Base-by-base conservation (phyloP, 2,113 vertebrate species). In the Myotis lucifugus region DNA sequence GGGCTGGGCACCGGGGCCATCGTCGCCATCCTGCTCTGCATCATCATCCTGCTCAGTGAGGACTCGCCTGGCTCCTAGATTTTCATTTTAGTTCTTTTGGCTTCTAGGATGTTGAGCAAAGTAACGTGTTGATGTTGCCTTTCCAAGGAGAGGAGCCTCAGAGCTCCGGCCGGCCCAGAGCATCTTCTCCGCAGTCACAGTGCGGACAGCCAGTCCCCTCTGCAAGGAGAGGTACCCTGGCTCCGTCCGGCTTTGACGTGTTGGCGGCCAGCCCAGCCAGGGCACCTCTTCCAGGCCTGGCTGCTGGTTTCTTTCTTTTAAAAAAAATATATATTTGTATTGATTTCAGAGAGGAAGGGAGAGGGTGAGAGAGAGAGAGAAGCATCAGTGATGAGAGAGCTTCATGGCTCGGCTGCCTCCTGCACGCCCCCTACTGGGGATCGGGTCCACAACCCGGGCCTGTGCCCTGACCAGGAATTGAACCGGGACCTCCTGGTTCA, bases 41-140 rank as follows among this genome's bases (percentile, higher is more conserved):
- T 99, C 98, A 99, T 99, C 98, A 99, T 99, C 97, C 98, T 99
- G 96, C 99, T 99, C 90, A 99, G 99, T 99, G 97, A 99, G 99
- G 99, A 96, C 14, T 0, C 0, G 42, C 0, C 0, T 2, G 40
- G 13, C 9, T 18, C 48, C 6, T 21, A 2, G 14, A 2, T 40
- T 25, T 8, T 11, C 46, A 2, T 9, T 46, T n/a, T 69, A 42
- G 19, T 13, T 32, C n/a, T 23, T 19, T 70, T 76, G 29, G 21
- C 79, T 84, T 67, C 32, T 17, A 0, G 32, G 32, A 56, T 17
- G 1, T 61, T 69, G 25, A 32, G 72, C 64, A 1, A 82, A 59
- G 18, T 52, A 42, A 25, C 61, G 15, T 3, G 32, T 40, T 42
- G 29, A 13, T 42, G 0, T 73, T 64, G 27, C n/a, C 27, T 37